phyloP scores from a whole-genome alignment of 2,888 invertebrate species.

The Metopia argyrocephala region DNA sequence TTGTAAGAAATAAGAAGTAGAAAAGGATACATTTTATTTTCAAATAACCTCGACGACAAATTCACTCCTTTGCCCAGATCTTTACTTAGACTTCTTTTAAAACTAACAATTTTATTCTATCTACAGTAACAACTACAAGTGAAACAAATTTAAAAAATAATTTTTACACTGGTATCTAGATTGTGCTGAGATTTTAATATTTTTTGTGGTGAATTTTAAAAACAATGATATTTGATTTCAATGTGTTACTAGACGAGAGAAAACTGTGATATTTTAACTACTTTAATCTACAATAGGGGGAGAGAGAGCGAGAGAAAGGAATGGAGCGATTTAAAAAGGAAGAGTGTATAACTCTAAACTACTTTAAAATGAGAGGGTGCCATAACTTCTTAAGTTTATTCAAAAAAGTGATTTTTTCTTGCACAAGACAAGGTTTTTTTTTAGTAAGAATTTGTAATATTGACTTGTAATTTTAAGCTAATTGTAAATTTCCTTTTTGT shows the following conservation, averaged over 20 bases:
- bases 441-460: too few relatives aligned
- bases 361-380: too few relatives aligned
- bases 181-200: not conserved
- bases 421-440: too few relatives aligned
- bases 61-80: constrained; percentile 5
- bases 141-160: not conserved
- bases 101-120: not conserved
- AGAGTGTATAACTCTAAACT: not conserved
- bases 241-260: not conserved
- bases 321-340: not conserved
- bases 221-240: too few relatives aligned
- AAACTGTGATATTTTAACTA: not conserved
- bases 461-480: too few relatives aligned
- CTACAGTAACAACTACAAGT: constrained; percentile 4
- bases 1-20: too few relatives aligned
- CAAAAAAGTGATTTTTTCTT: too few relatives aligned
- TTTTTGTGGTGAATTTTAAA: not conserved
- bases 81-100: not conserved
- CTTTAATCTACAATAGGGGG: not conserved
- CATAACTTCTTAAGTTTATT: too few relatives aligned
- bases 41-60: not conserved
- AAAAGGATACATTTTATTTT: too few relatives aligned
- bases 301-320: not conserved
- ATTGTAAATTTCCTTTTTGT: too few relatives aligned
- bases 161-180: not conserved